Evolutionary conservation across 2,113 vertebrate species (phyloP).

Genomic region (Pseudorhombus dupliciocellatus): DNA sequence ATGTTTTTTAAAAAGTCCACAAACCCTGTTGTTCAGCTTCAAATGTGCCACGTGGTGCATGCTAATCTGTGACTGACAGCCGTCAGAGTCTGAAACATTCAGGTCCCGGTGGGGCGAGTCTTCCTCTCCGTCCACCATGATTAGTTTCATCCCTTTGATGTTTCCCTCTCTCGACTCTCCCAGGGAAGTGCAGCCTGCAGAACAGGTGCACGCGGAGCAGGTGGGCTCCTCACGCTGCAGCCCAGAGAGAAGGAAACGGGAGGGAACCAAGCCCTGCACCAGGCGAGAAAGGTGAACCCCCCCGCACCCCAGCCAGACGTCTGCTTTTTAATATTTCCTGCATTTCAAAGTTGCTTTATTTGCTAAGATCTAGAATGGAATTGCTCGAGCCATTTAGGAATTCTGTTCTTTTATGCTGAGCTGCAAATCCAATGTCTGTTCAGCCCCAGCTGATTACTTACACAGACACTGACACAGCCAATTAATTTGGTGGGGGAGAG

Average conservation of each 20-base stretch:
- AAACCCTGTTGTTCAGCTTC: constrained; percentile 40
- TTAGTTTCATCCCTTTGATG: constrained; percentile 69
- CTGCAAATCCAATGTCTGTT: constrained; percentile 57
- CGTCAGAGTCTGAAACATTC: constrained; percentile 39
- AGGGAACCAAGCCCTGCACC: constrained; percentile 30
- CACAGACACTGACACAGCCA: constrained; percentile 69
- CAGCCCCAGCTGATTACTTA: constrained; percentile 68
- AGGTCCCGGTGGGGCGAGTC: constrained; percentile 31
- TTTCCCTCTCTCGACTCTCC: constrained; percentile 36
- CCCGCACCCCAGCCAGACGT: not conserved
- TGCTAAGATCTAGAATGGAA: not conserved
- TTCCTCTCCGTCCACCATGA: constrained; percentile 52
- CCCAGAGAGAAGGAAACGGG: constrained; percentile 24
- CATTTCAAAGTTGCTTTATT: constrained; percentile 21
- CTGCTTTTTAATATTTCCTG: constrained; percentile 11
- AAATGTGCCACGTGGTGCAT: constrained; percentile 6
- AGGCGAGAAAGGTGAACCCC: constrained; percentile 18
- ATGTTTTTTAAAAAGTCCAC: not conserved
- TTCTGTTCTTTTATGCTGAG: constrained; percentile 54
- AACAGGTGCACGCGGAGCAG: constrained; percentile 69
- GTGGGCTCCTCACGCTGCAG: constrained; percentile 50
- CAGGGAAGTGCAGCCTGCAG: constrained; percentile 54
- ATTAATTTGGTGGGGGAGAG: constrained; percentile 75
- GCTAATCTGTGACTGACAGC: constrained; percentile 27
- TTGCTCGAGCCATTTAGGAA: constrained; percentile 16